Percentiles rank a stretch among this genome's conserved stretches.
phyloP scores from a whole-genome alignment of 2,113 vertebrate species.

The Ictalurus punctatus region DNA sequence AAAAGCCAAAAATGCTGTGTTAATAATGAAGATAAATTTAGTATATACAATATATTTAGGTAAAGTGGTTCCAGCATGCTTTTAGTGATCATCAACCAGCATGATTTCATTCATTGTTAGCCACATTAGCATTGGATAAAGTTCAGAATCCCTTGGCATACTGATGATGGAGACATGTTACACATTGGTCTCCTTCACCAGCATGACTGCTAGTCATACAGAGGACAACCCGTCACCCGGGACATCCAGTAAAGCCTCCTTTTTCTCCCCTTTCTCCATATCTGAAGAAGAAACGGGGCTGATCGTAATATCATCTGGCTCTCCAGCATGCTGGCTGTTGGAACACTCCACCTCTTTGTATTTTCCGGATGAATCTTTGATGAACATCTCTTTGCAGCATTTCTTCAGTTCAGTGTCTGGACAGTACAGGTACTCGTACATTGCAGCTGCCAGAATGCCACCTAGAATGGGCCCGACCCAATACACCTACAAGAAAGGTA shows the following conservation, averaged over 20 bases:
- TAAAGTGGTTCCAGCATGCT: neutral
- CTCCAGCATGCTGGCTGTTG: slow-evolving; percentile 47
- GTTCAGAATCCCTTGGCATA: neutral
- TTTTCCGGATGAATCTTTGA: slow-evolving; percentile 74
- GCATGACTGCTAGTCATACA: slow-evolving; percentile 78
- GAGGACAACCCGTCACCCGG: slow-evolving; percentile 84
- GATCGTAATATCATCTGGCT: slow-evolving; percentile 76
- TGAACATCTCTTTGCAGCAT: slow-evolving; percentile 73
- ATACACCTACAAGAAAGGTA: slow-evolving; percentile 62
- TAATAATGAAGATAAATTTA: neutral
- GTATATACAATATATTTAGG: neutral
- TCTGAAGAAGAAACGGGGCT: slow-evolving; percentile 78
- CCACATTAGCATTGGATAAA: slow-evolving; percentile 18
- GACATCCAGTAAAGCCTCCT: slow-evolving; percentile 72
- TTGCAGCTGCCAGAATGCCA: slow-evolving; percentile 62
- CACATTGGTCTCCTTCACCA: slow-evolving; percentile 77
- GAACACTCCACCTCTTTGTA: slow-evolving; percentile 81
- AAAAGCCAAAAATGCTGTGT: neutral
- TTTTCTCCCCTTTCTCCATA: slow-evolving; percentile 78
- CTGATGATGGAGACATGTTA: slow-evolving; percentile 40
- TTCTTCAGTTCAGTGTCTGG: slow-evolving; percentile 66
- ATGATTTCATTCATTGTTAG: neutral
- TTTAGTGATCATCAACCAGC: neutral
- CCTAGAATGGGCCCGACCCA: slow-evolving; percentile 73
- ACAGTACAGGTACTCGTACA: slow-evolving; percentile 72